These are phyloP conservation scores for Standfussiana lucernea DNA, from an alignment of 2,888 invertebrate genomes.

Conservation along the genomic window DNA sequence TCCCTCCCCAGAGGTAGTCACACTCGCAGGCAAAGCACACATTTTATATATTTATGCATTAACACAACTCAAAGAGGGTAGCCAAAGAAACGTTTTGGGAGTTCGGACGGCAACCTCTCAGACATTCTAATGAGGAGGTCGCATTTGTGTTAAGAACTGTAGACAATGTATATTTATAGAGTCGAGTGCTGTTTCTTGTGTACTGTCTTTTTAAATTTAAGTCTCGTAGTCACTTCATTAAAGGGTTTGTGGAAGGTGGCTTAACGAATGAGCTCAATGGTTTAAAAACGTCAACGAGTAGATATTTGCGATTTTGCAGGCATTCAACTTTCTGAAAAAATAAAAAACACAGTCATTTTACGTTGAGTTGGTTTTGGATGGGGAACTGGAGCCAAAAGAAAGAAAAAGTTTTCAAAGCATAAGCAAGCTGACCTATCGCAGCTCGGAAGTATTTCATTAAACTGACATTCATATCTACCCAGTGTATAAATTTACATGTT, in stretches of 20 bases:
- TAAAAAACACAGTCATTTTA: not conserved
- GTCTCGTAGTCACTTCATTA: not conserved
- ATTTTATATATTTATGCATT: constrained; percentile 78
- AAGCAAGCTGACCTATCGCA: not conserved
- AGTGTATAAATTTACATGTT: not conserved
- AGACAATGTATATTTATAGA: constrained; percentile 64
- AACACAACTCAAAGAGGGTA: constrained; percentile 77
- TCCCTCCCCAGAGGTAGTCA: constrained; percentile 47
- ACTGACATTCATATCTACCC: not conserved
- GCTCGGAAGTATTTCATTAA: not conserved
- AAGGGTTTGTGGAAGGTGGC: not conserved
- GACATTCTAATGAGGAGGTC: constrained; percentile 84
- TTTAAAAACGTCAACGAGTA: not conserved
- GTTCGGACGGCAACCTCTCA: constrained; percentile 80
- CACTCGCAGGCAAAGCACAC: constrained; percentile 65
- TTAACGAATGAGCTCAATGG: not conserved
- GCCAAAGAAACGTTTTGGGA: constrained; percentile 79
- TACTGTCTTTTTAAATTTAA: constrained; percentile 19
- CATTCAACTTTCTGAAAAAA: not conserved
- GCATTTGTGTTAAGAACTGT: constrained; percentile 75
- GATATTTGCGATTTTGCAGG: not conserved
- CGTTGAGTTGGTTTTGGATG: not conserved
- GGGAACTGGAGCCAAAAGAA: not conserved
- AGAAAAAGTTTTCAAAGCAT: not conserved
- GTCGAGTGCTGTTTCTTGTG: constrained; percentile 28